phyloP scores from a whole-genome alignment of 2,888 invertebrate genomes.

The Leptura quadrifasciata region DNA sequence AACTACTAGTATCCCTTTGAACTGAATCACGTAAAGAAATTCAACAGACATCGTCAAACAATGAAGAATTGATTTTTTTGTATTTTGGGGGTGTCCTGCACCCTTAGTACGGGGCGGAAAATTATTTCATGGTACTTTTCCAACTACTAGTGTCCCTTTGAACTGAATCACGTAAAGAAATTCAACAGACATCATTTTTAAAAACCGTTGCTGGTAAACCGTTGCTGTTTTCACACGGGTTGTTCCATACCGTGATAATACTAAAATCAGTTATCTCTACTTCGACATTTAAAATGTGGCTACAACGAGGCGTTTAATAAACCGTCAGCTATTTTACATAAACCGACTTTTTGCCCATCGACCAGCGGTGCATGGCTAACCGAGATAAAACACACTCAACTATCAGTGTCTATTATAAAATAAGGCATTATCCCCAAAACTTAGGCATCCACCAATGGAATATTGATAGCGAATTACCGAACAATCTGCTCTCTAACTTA shows the following conservation, averaged over 20 bases:
- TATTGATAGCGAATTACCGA: slow-evolving; percentile 42
- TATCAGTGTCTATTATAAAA: slow-evolving; percentile 38
- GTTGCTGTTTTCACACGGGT: no score
- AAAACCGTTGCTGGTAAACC: no score
- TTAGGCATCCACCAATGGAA: slow-evolving; percentile 38
- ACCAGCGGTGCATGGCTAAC: slow-evolving; percentile 30
- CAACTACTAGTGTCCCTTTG: no score
- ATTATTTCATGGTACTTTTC: no score
- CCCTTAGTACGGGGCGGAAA: no score
- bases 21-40: no score
- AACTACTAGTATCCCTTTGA: no score
- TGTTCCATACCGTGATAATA: neutral
- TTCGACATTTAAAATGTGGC: neutral
- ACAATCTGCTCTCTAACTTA: slow-evolving; percentile 45
- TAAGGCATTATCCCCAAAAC: slow-evolving; percentile 37
- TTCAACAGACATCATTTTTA: no score
- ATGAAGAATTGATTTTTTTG: no score
- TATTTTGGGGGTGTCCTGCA: no score
- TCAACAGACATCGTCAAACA: no score
- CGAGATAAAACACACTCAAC: slow-evolving; percentile 40
- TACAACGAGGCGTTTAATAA: slow-evolving; percentile 11
- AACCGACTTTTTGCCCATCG: slow-evolving; percentile 31
- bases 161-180: no score
- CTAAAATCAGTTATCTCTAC: neutral
- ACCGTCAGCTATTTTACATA: slow-evolving; percentile 37